These are phyloP conservation scores for Seriola quinqueradiata DNA, from an alignment of 2,113 vertebrate genomes.

Conservation along the genomic window DNA sequence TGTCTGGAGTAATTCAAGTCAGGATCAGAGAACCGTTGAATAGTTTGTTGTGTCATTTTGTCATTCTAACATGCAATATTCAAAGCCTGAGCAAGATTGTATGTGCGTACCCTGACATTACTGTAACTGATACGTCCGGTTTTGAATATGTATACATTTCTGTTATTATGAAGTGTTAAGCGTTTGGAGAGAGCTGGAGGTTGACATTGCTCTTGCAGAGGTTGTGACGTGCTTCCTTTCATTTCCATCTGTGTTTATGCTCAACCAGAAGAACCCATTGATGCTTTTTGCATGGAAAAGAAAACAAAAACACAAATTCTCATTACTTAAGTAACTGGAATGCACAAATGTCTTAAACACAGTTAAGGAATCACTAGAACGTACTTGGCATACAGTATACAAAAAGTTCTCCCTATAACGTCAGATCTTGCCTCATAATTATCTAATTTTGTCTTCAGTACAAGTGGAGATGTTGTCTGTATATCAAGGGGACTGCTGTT, in stretches of 20 bases:
- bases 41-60: not conserved
- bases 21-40: constrained; percentile 25
- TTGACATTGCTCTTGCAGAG: constrained; percentile 16
- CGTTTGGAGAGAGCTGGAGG: not conserved
- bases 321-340: not conserved
- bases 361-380: not conserved
- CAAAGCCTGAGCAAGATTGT: constrained; percentile 8
- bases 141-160: constrained; percentile 23
- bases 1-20: constrained; percentile 38
- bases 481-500: not conserved
- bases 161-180: constrained; percentile 17
- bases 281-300: constrained; percentile 7
- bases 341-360: not conserved
- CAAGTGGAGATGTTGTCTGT: not conserved
- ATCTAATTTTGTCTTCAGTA: not conserved
- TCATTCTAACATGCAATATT: constrained; percentile 8
- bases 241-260: constrained; percentile 20
- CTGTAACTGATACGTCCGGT: constrained; percentile 6
- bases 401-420: not conserved
- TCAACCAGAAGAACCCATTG: constrained; percentile 13
- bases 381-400: not conserved
- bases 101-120: constrained; percentile 3
- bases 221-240: constrained; percentile 9
- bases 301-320: not conserved
- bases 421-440: not conserved